Conservation (phyloP, 2,797 vertebrate genomes). For the Gymnodraco acuticeps region DNA sequence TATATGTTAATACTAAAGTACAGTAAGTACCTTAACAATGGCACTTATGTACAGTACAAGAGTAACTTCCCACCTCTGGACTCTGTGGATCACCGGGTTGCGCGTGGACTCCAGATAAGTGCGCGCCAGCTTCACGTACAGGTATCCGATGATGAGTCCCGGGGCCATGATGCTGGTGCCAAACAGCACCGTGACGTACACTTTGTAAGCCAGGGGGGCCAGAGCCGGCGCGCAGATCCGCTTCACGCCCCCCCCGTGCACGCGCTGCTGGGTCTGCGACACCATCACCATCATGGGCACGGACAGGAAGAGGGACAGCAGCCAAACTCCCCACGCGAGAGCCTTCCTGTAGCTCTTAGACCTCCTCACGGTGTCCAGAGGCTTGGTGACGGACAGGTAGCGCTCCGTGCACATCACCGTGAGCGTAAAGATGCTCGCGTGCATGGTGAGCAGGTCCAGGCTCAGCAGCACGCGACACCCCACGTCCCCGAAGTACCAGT, state of each 20-base stretch:
- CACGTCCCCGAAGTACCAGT: constrained; percentile 94
- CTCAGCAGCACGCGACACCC: constrained; percentile 92
- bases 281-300: constrained; percentile 94
- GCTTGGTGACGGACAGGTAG: constrained; percentile 92
- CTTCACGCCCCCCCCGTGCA: constrained; percentile 84
- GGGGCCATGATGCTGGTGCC: constrained; percentile 95
- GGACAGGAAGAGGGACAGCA: constrained; percentile 88
- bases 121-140: constrained; percentile 89
- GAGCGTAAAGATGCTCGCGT: constrained; percentile 94
- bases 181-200: constrained; percentile 92
- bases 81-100: constrained; percentile 83
- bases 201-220: constrained; percentile 89
- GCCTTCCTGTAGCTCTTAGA: constrained; percentile 88
- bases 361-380: constrained; percentile 87
- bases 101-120: constrained; percentile 91
- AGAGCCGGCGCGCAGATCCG: constrained; percentile 91
- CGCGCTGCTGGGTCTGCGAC: constrained; percentile 82
- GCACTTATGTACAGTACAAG: too few relatives aligned
- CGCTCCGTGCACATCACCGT: constrained; percentile 94
- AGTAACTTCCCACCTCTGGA: too few relatives aligned
- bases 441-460: constrained; percentile 96
- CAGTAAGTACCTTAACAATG: too few relatives aligned
- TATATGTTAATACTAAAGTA: too few relatives aligned
- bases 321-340: constrained; percentile 89
- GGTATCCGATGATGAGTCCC: constrained; percentile 90